These are phyloP conservation scores for Campodea augens DNA, from an alignment of 1,140 invertebrate genomes.

Conservation along the genomic window DNA sequence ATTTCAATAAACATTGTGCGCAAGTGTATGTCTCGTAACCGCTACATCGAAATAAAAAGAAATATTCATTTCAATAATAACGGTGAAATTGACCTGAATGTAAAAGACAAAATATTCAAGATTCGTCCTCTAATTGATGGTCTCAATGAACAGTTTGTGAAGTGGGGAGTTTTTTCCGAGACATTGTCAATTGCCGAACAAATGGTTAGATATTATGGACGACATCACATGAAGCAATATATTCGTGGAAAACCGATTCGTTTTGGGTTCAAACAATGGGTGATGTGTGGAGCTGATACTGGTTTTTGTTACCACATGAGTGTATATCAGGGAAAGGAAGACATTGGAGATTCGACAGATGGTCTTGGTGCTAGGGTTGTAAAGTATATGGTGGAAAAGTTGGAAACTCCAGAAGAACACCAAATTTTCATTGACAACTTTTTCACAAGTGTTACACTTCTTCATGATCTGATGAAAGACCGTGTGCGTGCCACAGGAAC, in stretches of 20 bases:
- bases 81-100: background rate
- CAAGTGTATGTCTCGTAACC: background rate
- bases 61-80: background rate
- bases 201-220: background rate
- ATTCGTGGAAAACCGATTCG: background rate
- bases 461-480: background rate
- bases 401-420: background rate
- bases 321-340: background rate
- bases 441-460: background rate
- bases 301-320: background rate
- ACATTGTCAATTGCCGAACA: background rate
- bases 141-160: background rate
- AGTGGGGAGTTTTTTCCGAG: background rate
- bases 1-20: background rate
- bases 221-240: background rate
- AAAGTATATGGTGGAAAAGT: background rate
- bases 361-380: background rate
- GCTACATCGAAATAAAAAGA: background rate
- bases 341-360: background rate
- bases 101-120: background rate
- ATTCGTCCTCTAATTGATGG: background rate
- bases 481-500: constrained; percentile 5
- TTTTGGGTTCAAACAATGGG: background rate
- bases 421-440: background rate
- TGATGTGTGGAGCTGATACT: background rate